phyloP scores from a whole-genome alignment of 2,888 invertebrate species.

The Adelphocoris suturalis region DNA sequence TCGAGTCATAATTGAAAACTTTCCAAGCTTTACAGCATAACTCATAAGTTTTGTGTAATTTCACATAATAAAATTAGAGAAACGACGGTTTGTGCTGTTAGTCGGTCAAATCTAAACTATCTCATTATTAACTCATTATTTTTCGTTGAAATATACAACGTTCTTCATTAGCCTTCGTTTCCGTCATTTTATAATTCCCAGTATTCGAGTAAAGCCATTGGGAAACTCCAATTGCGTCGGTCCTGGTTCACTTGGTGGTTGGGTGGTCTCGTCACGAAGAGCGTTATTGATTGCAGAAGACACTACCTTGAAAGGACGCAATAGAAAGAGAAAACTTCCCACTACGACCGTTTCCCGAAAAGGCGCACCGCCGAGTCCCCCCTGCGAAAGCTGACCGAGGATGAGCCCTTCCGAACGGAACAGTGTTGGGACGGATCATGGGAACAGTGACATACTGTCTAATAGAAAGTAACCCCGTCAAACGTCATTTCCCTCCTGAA shows the following conservation, averaged over 20 bases:
- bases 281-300: background rate
- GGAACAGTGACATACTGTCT: constrained; percentile 54
- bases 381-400: constrained; percentile 30
- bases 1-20: too few relatives aligned
- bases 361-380: background rate
- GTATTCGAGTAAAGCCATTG: too few relatives aligned
- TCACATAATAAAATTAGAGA: too few relatives aligned
- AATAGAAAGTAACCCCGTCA: constrained; percentile 42
- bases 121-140: too few relatives aligned
- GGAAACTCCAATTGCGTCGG: too few relatives aligned
- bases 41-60: too few relatives aligned
- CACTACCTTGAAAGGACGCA: constrained; percentile 7
- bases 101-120: too few relatives aligned
- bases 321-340: constrained; percentile 5
- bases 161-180: too few relatives aligned
- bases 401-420: constrained; percentile 28
- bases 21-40: too few relatives aligned
- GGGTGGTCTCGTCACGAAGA: constrained; percentile 14
- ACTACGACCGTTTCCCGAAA: background rate
- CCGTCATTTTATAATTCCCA: too few relatives aligned
- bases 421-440: background rate
- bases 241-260: background rate
- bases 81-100: too few relatives aligned
- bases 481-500: constrained; percentile 34
- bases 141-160: too few relatives aligned